Evolutionary conservation across 1,140 invertebrate species (phyloP).

Genomic region (Melanaphis sacchari): DNA sequence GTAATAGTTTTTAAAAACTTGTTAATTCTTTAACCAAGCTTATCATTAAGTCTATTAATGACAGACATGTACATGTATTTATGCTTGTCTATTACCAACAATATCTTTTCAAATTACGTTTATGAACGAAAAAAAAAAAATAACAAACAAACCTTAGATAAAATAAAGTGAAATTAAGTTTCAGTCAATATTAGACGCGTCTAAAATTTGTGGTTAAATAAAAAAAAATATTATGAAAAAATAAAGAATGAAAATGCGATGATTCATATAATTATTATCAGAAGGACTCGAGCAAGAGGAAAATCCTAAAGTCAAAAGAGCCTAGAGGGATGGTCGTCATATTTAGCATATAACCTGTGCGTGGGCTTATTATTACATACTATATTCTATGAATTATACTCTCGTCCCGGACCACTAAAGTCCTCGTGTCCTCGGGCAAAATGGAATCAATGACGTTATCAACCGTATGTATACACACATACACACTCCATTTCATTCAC

Average conservation of each 20-base stretch:
- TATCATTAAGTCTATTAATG: not conserved
- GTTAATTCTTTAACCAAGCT: not conserved
- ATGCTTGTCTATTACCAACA: not conserved
- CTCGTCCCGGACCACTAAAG: not conserved
- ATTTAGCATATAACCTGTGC: not conserved
- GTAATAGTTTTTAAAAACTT: not conserved
- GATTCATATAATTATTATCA: not conserved
- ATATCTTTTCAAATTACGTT: not conserved
- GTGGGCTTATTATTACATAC: not conserved
- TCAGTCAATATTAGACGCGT: not conserved
- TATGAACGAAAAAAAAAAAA: not conserved
- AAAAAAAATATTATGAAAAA: not conserved
- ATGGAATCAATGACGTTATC: slow-evolving; percentile 13
- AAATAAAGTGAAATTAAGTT: not conserved
- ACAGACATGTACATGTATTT: not conserved
- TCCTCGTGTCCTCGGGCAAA: not conserved
- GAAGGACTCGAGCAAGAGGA: not conserved
- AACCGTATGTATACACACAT: not conserved
- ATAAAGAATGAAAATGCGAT: not conserved
- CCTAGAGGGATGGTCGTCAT: not conserved
- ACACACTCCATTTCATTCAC: not conserved
- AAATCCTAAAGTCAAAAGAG: not conserved
- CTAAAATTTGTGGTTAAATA: not conserved
- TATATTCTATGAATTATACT: not conserved
- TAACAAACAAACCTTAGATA: not conserved